Conservation (phyloP, 2,888 invertebrate genomes). For the Teleiodes luculella region DNA sequence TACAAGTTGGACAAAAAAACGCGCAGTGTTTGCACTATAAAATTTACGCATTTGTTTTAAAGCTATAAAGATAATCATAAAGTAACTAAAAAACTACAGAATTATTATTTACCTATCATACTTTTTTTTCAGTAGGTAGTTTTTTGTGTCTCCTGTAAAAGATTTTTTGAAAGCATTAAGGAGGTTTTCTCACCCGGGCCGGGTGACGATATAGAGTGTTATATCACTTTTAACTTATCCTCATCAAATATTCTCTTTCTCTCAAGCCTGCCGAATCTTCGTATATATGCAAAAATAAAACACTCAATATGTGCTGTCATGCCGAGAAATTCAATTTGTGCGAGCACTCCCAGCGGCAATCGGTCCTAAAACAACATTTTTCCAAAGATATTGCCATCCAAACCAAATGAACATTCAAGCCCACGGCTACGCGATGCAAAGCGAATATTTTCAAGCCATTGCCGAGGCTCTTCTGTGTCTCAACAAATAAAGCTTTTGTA, state of each 20-base stretch:
- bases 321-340: constrained; percentile 39
- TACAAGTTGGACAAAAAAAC: no score
- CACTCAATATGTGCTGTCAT: constrained; percentile 12
- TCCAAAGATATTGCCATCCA: constrained; percentile 37
- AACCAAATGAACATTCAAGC: not conserved
- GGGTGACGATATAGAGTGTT: no score
- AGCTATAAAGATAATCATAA: no score
- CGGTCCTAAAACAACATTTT: constrained; percentile 55
- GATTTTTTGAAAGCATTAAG: no score
- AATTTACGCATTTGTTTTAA: no score
- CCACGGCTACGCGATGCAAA: not conserved
- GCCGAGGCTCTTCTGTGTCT: not conserved
- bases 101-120: no score
- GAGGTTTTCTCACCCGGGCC: no score
- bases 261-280: not conserved
- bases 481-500: not conserved
- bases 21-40: no score
- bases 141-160: no score
- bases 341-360: constrained; percentile 28
- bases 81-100: no score
- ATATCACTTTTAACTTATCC: not conserved
- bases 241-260: not conserved
- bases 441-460: not conserved
- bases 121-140: no score
- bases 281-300: constrained; percentile 15